Base-by-base conservation (phyloP, 2,888 invertebrate genomes). In the Brachyptera putata region DNA sequence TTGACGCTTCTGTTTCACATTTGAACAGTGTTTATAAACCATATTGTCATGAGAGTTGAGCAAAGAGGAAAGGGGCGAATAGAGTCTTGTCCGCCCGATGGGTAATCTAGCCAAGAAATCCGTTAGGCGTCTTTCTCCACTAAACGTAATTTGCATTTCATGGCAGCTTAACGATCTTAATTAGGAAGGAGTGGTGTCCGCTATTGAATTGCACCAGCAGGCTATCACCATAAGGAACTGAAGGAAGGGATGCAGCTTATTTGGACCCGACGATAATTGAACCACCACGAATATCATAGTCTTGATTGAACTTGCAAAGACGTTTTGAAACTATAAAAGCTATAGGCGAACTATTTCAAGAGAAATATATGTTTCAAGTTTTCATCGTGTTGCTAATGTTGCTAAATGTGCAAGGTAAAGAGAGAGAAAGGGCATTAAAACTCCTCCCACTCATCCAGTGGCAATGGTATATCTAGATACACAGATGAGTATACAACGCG, bases 111-210 rank as follows among this genome's bases (percentile, higher is more conserved):
- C 56, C 49, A 22, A 37, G 56, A 49, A 60, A 56, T 30, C 39
- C 58, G 56, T 48, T 16, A 49, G 36, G 50, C 60, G 41, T 56
- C 62, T 57, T 60, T 60, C 60, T 62, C n/a, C n/a, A n/a, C n/a
- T 60, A 39, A 72, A 70, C 68, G 70, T 70, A 70, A 73, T 73
- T 71, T 72, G 73, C 72, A 73, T 73, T 73, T 73, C 73, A 73
- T 72, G 70, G 70, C 71, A 70, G 71, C 73, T 73, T 73, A 73
- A 73, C 72, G 72, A 71, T 73, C 73, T 73, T 72, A 73, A 73
- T 73, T 73, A 73, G 72, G 71, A 70, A 70, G 70, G 58, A 56
- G 55, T 58, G 55, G 48, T 36, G 37, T 56, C 30, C 53, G 58
- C 61, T 55, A 61, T 61, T 58, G 58, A 58, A 58, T 58, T 46